A percentile compares a stretch with the other conserved stretches of the same genome.
Evolutionary conservation across 2,797 vertebrate genomes (phyloP).

Genomic region (Falco peregrinus): DNA sequence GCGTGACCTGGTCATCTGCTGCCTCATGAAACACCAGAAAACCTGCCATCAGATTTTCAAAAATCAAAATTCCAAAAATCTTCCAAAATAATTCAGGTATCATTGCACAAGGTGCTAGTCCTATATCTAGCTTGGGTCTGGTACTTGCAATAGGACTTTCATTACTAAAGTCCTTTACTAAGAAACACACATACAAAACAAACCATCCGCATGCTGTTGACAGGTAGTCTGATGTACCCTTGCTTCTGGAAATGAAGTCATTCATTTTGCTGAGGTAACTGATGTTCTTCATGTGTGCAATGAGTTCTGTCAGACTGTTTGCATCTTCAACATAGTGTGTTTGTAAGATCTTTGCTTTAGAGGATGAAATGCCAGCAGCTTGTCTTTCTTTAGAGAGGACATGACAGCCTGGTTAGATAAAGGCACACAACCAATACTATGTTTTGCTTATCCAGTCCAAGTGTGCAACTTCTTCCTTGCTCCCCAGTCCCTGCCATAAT

Average conservation of each 20-base stretch:
- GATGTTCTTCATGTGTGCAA: neutral
- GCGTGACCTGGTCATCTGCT: neutral
- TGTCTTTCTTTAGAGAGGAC: neutral
- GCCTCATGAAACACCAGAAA: neutral
- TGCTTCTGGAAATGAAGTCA: neutral
- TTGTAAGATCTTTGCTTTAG: neutral
- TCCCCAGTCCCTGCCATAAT: neutral
- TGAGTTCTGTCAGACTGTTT: neutral
- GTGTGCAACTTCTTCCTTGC: neutral
- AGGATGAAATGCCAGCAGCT: neutral
- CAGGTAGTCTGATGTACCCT: neutral
- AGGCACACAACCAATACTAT: neutral
- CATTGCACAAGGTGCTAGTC: neutral
- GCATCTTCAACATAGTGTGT: neutral
- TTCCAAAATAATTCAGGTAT: too few relatives aligned
- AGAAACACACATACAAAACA: neutral
- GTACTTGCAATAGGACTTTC: neutral
- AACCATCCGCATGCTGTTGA: neutral
- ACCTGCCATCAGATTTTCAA: neutral
- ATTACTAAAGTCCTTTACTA: neutral
- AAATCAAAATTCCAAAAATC: neutral
- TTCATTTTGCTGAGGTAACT: fast-evolving
- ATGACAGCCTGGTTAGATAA: neutral
- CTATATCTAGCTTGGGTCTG: neutral
- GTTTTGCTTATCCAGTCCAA: neutral